These are phyloP conservation scores for Hylyphantes graminicola DNA, from an alignment of 1,140 invertebrate genomes.

Conservation along the genomic window DNA sequence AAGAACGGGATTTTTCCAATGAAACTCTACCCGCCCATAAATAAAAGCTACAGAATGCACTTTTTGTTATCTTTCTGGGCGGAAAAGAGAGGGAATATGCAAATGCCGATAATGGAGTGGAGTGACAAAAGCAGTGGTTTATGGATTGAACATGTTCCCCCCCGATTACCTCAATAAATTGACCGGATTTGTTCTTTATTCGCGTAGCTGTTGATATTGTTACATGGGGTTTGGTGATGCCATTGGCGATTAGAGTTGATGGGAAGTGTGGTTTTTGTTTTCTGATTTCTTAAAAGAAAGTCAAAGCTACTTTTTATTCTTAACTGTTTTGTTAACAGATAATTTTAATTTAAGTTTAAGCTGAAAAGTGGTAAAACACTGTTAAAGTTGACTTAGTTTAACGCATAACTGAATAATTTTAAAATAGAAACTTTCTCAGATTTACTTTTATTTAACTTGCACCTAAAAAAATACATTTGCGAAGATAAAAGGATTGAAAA, in stretches of 20 bases:
- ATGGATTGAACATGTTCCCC: slow-evolving; percentile 42
- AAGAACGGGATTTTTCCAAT: neutral
- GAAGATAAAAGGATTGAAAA: no score
- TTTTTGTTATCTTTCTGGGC: slow-evolving; percentile 18
- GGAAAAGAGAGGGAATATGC: slow-evolving; percentile 33
- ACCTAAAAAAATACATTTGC: no score
- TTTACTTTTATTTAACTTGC: no score
- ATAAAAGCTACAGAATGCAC: slow-evolving; percentile 37
- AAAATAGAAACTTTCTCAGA: no score
- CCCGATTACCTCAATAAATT: slow-evolving; percentile 56
- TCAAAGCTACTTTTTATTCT: no score
- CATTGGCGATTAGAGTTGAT: neutral
- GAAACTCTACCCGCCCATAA: slow-evolving; percentile 38
- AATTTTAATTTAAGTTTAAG: no score
- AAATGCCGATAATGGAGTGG: slow-evolving; percentile 60
- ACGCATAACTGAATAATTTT: no score
- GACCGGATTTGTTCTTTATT: slow-evolving; percentile 35
- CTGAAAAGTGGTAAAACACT: no score
- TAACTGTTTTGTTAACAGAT: no score
- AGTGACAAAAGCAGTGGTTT: slow-evolving; percentile 59
- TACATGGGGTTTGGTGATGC: neutral
- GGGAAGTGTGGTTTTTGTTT: neutral
- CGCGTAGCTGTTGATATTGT: neutral
- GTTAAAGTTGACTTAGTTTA: no score
- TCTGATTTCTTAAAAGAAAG: no score